Evolutionary conservation across 2,888 invertebrate species (phyloP).

Genomic region (Nomada goodeniana): DNA sequence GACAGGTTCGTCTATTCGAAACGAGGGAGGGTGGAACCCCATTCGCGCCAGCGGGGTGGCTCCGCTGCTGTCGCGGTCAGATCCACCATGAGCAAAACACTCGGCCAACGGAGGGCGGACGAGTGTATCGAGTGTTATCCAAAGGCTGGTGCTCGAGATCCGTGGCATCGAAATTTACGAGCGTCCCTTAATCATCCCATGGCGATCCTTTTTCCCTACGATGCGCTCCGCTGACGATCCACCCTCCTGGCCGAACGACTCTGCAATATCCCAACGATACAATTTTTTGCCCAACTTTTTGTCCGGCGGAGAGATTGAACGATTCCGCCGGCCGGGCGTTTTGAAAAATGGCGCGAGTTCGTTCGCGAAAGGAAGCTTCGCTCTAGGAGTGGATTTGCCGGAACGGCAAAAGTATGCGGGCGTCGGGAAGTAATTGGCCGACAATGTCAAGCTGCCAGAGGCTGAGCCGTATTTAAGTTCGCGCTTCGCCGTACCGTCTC

Average conservation of each 20-base stretch:
- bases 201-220: conserved; percentile 7
- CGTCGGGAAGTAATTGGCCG: conserved; percentile 23
- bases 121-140: conserved; percentile 49
- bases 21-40: conserved; percentile 41
- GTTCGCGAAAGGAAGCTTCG: not conserved
- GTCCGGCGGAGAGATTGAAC: not conserved
- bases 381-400: not conserved
- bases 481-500: conserved; percentile 11
- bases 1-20: conserved; percentile 72
- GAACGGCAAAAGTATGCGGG: conserved; percentile 9
- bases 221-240: not conserved
- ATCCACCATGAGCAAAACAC: conserved; percentile 15
- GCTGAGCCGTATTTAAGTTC: conserved; percentile 30
- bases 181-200: conserved; percentile 52
- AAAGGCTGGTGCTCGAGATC: conserved; percentile 44
- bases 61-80: not conserved
- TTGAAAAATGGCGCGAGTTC: too few relatives aligned
- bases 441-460: conserved; percentile 7
- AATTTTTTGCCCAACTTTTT: not conserved
- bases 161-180: conserved; percentile 50
- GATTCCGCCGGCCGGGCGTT: not conserved
- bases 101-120: not conserved
- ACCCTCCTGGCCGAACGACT: not conserved
- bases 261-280: conserved; percentile 1
- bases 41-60: not conserved